These are phyloP conservation scores for Rhabdornis inornatus DNA, from an alignment of 2,113 vertebrate species.

Conservation along the genomic window DNA sequence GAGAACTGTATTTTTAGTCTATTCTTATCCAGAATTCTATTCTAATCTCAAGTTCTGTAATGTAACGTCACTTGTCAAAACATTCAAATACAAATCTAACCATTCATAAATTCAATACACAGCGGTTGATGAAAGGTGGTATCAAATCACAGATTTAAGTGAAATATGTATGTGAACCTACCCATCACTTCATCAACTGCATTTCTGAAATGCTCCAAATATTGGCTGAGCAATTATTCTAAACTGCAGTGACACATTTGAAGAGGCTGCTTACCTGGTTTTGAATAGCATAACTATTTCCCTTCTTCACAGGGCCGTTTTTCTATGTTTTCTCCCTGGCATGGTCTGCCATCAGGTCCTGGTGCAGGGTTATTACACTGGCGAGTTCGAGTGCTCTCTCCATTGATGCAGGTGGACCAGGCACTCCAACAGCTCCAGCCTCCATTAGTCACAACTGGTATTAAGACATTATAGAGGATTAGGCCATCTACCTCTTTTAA, in stretches of 20 bases:
- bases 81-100: neutral
- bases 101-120: neutral
- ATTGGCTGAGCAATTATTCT: neutral
- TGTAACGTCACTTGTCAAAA: neutral
- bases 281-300: neutral
- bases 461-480: neutral
- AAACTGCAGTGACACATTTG: neutral
- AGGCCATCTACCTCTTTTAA: neutral
- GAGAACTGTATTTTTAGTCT: neutral
- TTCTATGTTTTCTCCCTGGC: slow-evolving; percentile 66
- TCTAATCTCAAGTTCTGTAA: neutral
- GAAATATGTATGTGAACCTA: neutral
- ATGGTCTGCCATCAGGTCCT: slow-evolving; percentile 30
- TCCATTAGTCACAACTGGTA: slow-evolving; percentile 53
- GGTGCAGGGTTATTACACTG: slow-evolving; percentile 65
- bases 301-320: slow-evolving; percentile 58
- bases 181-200: neutral
- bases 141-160: neutral
- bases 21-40: neutral
- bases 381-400: slow-evolving; percentile 63
- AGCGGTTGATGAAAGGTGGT: neutral
- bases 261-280: neutral
- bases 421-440: slow-evolving; percentile 80
- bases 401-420: slow-evolving; percentile 66
- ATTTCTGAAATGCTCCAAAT: neutral